Percentiles rank a stretch among this genome's conserved stretches.
Conservation (phyloP, 2,113 vertebrate species). For the Pavo muticus region DNA sequence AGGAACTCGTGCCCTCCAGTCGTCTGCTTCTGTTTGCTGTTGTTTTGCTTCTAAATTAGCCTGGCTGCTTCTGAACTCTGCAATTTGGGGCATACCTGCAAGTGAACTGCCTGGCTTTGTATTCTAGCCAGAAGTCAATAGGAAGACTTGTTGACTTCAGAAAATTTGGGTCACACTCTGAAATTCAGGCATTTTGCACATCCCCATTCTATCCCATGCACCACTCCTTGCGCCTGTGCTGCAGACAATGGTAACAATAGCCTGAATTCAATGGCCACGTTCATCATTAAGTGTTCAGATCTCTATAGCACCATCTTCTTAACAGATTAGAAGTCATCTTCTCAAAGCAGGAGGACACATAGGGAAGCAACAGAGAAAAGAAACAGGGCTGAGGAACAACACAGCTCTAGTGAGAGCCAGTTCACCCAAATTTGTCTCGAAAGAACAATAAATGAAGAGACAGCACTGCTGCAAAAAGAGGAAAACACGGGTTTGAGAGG, state of each 20-base stretch:
- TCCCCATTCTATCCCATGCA: conserved; percentile 13
- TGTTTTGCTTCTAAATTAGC: background rate
- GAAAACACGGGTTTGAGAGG: conserved; percentile 60
- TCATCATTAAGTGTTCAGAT: conserved; percentile 55
- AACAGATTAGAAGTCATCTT: conserved; percentile 63
- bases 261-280: conserved; percentile 49
- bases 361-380: conserved; percentile 52
- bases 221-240: background rate
- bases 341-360: conserved; percentile 57
- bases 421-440: conserved; percentile 55
- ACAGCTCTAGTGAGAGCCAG: conserved; percentile 38
- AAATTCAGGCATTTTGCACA: conserved; percentile 38
- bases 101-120: background rate
- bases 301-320: conserved; percentile 48
- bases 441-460: conserved; percentile 67
- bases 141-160: conserved; percentile 41
- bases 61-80: background rate
- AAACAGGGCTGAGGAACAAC: conserved; percentile 53
- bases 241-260: conserved; percentile 58
- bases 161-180: conserved; percentile 54
- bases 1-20: background rate
- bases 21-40: background rate
- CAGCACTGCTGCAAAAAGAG: conserved; percentile 28
- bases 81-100: background rate
- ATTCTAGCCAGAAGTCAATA: background rate